These are phyloP conservation scores for Apodemia hepburni DNA, from an alignment of 2,888 invertebrate genomes.

Conservation along the genomic window DNA sequence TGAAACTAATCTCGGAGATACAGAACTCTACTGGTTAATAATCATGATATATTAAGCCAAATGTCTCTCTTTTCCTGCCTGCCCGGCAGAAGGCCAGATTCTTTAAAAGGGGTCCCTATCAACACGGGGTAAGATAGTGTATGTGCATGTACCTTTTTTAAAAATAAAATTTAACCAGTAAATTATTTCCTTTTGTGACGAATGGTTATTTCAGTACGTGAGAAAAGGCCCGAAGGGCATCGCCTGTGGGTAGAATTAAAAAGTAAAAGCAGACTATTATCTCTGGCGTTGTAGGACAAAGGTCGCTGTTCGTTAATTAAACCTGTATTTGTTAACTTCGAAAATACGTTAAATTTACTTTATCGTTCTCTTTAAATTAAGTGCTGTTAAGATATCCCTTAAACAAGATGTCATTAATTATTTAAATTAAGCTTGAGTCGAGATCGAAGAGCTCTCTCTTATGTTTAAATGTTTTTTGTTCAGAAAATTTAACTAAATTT, in stretches of 20 bases:
- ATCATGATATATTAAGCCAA: no score
- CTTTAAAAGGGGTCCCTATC: no score
- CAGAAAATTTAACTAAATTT: background rate
- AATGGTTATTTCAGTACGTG: background rate
- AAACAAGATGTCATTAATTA: background rate
- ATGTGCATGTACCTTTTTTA: no score
- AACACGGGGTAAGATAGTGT: no score
- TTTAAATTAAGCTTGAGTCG: background rate
- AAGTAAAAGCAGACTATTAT: constrained; percentile 20
- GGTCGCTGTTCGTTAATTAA: constrained; percentile 9
- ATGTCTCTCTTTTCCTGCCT: no score
- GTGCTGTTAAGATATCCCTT: background rate
- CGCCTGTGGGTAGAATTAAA: constrained; percentile 1
- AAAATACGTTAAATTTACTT: constrained; percentile 10
- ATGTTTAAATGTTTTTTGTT: no score
- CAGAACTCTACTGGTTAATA: no score
- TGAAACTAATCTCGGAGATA: no score
- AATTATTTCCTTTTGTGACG: background rate
- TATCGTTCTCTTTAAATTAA: background rate
- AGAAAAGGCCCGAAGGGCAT: constrained; percentile 3
- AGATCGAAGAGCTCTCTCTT: no score
- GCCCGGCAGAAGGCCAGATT: no score
- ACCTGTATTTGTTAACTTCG: constrained; percentile 3
- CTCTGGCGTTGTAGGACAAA: constrained; percentile 8
- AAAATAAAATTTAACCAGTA: background rate